Evolutionary conservation across 2,113 vertebrate species (phyloP), one percentile per base, ranked within the genome.

Genomic region (Corythornis madagascariensis): DNA sequence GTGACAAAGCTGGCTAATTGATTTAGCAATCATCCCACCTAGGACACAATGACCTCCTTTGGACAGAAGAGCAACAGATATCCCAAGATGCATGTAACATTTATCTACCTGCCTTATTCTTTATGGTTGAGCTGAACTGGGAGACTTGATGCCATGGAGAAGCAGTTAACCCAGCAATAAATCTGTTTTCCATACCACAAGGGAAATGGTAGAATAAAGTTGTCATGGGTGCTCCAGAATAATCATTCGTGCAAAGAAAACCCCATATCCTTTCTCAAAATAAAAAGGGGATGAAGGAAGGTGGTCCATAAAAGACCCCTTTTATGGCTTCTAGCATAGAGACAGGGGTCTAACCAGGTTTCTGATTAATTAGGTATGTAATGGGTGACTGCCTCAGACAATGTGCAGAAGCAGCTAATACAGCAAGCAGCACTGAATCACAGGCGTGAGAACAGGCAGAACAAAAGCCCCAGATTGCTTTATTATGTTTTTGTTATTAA

Each of bases 291-390:
- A 35, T 8, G 47, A 52, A 61, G 26, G 57, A 29, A 66, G 59
- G 67, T 56, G 4, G 4, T 65, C 80, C 38, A 31, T 73, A 89
- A 88, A 82, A 38, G 11, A 73, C 65, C 45, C 5, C 19, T 67
- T 92, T 59, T 33, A 38, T 3, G 3, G 24, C 66, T 69, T 11
- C 0, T 56, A 11, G 33, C 38, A n/a, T 21, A 69, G 69, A 64
- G 71, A 55, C 83, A 13, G 2, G 5, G 31, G 17, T 33, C 80
- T 48, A 13, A 28, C 35, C 80, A 28, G 29, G 4, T 33, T 50
- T 61, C 55, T 90, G 77, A 86, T 89, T 86, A 89, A 94, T 92
- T 83, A 86, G 65, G 81, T 73, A 83, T 4, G 7, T 55, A 91
- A 77, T 22, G 77, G 40, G 73, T 76, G 72, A 60, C 73, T 86